Base-by-base conservation (phyloP, 2,888 invertebrate species). In the Machimus rusticus region DNA sequence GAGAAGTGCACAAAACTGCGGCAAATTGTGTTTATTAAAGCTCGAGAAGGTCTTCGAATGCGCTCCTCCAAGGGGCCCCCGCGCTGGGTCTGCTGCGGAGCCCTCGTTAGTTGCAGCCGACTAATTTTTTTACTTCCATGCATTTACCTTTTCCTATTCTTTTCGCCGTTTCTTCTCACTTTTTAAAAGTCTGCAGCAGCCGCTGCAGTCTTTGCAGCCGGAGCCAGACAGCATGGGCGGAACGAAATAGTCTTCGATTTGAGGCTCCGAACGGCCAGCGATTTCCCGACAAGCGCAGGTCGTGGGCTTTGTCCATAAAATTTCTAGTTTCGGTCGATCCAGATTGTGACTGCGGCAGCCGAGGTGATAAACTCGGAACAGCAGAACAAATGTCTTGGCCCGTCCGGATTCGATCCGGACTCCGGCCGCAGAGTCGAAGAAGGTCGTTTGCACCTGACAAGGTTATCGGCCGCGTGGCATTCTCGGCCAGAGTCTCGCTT, bases 381-480 rank as follows among this genome's bases (percentile, higher is more conserved):
- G 8, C 51, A 51, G 46, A 78, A 78, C 78, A 23, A 78, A 19
- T 43, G 28, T 23, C 78, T 46, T 78, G 39, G 39, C 12, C 39
- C 78, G 16, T 43, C 43, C 43, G 23, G 79, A 28, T 79, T 28
- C 14, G 5, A 43, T 78, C 34, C 34, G 16, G 51, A 9, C 16
- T 28, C 2, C 2, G 28, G 12, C n/a, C 79, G n/a, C 34, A 19
- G 16, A 8, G 23, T 31, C 14, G 23, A n/a, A 39, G 79, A 79
- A 79, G 79, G 79, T 79, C 79, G 51, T 51, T 79, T 79, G 51
- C 79, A 79, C 79, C 79, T 79, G 46, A 79, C 79, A 79, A 79
- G 79, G 79, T 79, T 79, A 79, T 79, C 51, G 78, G 39, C 37
- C 23, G 39, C 37, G 23, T 51, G 28, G 46, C n/a, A 23, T 46